phyloP scores from a whole-genome alignment of 2,113 vertebrate species.

The Meleagris gallopavo region DNA sequence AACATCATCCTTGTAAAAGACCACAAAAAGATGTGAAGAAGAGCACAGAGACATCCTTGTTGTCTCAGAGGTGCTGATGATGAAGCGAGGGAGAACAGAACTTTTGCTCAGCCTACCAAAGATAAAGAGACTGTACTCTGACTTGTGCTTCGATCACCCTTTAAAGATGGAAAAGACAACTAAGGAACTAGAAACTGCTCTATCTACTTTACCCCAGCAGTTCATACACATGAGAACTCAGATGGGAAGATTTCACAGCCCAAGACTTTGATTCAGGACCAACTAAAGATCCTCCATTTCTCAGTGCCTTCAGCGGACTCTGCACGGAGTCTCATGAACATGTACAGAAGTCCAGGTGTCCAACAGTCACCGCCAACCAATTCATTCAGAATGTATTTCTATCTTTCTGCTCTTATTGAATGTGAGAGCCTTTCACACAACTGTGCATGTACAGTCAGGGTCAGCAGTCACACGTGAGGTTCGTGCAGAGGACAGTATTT shows the following conservation, averaged over 20 bases:
- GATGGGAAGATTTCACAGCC: neutral
- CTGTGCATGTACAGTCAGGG: no score
- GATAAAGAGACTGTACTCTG: neutral
- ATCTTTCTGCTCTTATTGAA: neutral
- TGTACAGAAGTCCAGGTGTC: neutral
- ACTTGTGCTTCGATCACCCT: rapidly evolving
- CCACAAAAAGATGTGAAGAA: neutral
- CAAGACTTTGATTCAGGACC: neutral
- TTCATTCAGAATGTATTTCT: neutral
- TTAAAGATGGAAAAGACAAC: neutral
- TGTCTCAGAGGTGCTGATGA: neutral
- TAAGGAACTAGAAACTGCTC: neutral
- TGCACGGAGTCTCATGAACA: neutral
- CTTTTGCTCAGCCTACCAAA: neutral
- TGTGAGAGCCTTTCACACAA: neutral
- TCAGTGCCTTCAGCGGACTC: neutral
- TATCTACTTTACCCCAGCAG: neutral
- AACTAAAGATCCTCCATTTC: neutral
- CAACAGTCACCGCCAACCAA: rapidly evolving
- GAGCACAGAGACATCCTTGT: neutral
- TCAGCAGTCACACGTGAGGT: neutral
- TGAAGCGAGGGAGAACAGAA: neutral
- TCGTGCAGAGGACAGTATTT: rapidly evolving
- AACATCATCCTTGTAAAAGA: neutral
- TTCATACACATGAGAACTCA: neutral